A percentile compares a stretch with the other conserved stretches of the same genome.
phyloP scores from a whole-genome alignment of 2,888 invertebrate genomes.

The Tachina grossa region DNA sequence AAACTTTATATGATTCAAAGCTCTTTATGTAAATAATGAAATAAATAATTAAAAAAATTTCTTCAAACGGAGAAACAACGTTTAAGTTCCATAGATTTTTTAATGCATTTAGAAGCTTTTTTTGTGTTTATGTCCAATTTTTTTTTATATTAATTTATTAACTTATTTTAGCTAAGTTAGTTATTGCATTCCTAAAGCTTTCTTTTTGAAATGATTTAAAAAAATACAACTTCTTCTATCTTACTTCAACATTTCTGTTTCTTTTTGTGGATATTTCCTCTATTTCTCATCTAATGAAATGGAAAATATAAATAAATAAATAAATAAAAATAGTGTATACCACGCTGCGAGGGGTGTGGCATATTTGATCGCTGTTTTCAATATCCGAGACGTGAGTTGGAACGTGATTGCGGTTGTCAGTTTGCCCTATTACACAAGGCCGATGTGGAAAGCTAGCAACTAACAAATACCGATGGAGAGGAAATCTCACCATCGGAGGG shows the following conservation, averaged over 20 bases:
- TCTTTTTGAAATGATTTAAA: conserved; percentile 33
- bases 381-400: conserved; percentile 88
- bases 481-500: conserved; percentile 78
- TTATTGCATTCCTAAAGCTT: conserved; percentile 11
- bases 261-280: conserved; percentile 42
- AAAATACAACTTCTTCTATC: conserved; percentile 35
- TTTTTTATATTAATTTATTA: neutral
- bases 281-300: conserved; percentile 5
- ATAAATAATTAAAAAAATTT: no score
- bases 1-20: no score
- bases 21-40: no score
- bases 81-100: conserved; percentile 15
- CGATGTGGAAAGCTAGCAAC: conserved; percentile 87
- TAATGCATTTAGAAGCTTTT: conserved; percentile 45
- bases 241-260: conserved; percentile 43
- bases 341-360: conserved; percentile 91
- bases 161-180: conserved; percentile 35
- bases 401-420: conserved; percentile 94
- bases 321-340: conserved; percentile 81
- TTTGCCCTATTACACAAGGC: conserved; percentile 94
- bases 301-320: conserved; percentile 1
- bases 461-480: conserved; percentile 77
- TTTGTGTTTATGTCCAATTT: conserved; percentile 36
- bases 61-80: conserved; percentile 8
- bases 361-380: conserved; percentile 95